Percentiles rank a stretch among this genome's conserved stretches.
Evolutionary conservation across 2,888 invertebrate species (phyloP).

Genomic region (Drosophila leonis): DNA sequence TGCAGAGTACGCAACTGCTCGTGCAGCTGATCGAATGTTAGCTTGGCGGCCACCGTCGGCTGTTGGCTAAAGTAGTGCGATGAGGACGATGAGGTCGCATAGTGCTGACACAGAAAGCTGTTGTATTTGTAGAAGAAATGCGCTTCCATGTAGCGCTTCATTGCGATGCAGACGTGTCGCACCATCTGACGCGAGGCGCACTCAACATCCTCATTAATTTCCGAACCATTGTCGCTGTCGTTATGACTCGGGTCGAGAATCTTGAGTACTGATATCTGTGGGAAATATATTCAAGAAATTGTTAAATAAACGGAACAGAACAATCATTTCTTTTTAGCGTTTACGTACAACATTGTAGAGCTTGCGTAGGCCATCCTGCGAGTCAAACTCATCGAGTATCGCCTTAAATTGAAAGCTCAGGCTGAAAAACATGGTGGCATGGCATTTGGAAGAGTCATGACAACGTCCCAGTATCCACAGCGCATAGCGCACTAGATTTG

Average conservation of each 20-base stretch:
- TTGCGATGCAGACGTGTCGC: constrained; percentile 94
- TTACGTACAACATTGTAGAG: constrained; percentile 92
- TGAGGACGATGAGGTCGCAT: constrained; percentile 83
- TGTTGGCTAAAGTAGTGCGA: constrained; percentile 84
- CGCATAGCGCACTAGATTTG: constrained; percentile 94
- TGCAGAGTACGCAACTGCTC: constrained; percentile 94
- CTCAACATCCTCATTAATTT: constrained; percentile 93
- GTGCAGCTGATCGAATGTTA: constrained; percentile 92
- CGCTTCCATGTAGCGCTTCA: constrained; percentile 96
- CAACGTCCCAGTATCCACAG: constrained; percentile 98
- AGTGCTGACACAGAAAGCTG: constrained; percentile 88
- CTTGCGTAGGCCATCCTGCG: constrained; percentile 95
- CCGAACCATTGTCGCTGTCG: constrained; percentile 87
- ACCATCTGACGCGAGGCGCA: constrained; percentile 96
- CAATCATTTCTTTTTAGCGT: background rate
- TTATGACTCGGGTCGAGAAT: constrained; percentile 89
- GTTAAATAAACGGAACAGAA: background rate
- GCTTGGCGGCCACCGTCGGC: constrained; percentile 88
- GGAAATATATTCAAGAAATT: background rate
- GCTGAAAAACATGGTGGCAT: constrained; percentile 99
- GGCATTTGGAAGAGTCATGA: constrained; percentile 98
- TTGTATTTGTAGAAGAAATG: constrained; percentile 94
- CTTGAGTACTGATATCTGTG: constrained; percentile 92
- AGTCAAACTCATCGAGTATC: constrained; percentile 97
- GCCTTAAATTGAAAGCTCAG: constrained; percentile 96